A percentile compares a stretch with the other conserved stretches of the same genome.
Conservation (phyloP, 1,140 invertebrate genomes). For the Lepidurus apus region DNA sequence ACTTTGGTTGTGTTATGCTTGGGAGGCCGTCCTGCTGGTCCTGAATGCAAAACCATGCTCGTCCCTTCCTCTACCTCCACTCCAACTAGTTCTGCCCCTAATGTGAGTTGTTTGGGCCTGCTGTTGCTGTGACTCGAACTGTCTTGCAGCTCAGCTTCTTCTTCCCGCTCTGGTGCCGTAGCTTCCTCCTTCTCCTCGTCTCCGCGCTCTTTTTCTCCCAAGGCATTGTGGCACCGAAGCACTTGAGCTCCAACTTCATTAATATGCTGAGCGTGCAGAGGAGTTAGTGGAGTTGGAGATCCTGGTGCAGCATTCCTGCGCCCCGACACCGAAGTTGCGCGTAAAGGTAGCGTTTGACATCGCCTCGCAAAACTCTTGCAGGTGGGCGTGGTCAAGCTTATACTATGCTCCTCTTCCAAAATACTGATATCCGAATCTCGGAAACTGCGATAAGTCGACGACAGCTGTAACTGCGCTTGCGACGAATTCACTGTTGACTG, state of each 20-base stretch:
- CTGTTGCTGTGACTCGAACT: conserved; percentile 18
- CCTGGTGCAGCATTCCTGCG: conserved; percentile 23
- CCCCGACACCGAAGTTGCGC: conserved; percentile 18
- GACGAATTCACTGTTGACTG: background rate
- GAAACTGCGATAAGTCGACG: conserved; percentile 51
- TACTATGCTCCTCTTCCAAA: background rate
- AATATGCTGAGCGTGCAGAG: conserved; percentile 14
- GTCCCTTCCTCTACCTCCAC: background rate
- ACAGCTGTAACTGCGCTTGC: conserved; percentile 37
- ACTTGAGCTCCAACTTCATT: conserved; percentile 14
- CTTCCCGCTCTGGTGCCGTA: background rate
- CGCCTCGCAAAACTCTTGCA: background rate
- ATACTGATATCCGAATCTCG: conserved; percentile 45
- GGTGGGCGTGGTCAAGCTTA: background rate
- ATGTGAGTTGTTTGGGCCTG: background rate
- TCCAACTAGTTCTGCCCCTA: background rate
- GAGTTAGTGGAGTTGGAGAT: background rate
- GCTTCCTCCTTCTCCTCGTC: background rate
- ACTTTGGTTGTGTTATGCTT: background rate
- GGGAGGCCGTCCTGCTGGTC: conserved; percentile 12
- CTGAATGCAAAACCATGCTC: background rate
- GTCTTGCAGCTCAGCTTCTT: conserved; percentile 11
- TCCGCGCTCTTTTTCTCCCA: background rate
- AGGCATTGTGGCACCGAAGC: background rate
- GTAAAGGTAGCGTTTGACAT: conserved; percentile 16